phyloP scores from a whole-genome alignment of 2,113 vertebrate genomes.

The Gambusia holbrooki region DNA sequence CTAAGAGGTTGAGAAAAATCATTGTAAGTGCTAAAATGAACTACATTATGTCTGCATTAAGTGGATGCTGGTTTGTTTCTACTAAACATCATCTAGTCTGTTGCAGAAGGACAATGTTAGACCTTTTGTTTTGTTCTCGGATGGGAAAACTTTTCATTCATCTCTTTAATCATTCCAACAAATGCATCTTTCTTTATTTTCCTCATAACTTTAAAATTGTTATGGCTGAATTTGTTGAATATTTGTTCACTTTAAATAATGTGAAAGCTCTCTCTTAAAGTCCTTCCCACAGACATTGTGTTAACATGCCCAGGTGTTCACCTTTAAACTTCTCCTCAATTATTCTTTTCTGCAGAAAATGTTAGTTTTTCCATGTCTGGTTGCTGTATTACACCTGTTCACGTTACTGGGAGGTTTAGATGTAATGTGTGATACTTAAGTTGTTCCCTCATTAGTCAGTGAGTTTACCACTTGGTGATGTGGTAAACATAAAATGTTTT shows the following conservation, averaged over 20 bases:
- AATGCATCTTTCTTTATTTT: no score
- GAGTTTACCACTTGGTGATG: not conserved
- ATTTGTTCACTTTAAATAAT: not conserved
- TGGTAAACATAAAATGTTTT: not conserved
- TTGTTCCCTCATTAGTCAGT: not conserved
- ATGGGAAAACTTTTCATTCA: no score
- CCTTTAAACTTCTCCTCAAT: not conserved
- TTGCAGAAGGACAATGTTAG: not conserved
- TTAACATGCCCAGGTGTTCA: not conserved
- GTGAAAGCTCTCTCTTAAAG: not conserved
- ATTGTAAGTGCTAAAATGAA: not conserved
- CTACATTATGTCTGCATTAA: not conserved
- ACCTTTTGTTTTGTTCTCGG: not conserved
- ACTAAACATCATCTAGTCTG: not conserved
- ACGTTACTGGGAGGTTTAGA: constrained; percentile 1
- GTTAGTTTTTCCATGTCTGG: constrained; percentile 43
- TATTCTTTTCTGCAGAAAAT: constrained; percentile 23
- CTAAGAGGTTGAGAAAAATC: not conserved
- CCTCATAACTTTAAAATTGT: no score
- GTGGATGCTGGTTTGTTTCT: not conserved
- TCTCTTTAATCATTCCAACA: no score
- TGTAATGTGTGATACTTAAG: not conserved
- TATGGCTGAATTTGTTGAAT: no score
- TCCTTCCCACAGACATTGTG: not conserved
- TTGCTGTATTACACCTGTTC: not conserved